These are phyloP conservation scores for Pomacea maculata DNA, from an alignment of 1,140 invertebrate genomes.

Conservation along the genomic window DNA sequence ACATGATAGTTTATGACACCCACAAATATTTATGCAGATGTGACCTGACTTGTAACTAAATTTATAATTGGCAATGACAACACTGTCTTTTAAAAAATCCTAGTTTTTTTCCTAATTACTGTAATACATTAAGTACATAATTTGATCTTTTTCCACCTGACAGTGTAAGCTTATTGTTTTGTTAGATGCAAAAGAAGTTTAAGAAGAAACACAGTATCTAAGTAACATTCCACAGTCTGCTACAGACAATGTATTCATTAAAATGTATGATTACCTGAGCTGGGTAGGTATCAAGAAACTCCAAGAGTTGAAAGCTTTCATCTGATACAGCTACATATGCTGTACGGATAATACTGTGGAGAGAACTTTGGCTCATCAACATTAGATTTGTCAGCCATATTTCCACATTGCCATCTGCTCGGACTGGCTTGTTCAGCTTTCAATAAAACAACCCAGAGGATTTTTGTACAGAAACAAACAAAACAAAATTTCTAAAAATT, in stretches of 20 bases:
- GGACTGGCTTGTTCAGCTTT: slow-evolving; percentile 85
- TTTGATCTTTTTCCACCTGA: neutral
- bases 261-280: slow-evolving; percentile 76
- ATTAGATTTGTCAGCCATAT: slow-evolving; percentile 92
- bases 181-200: neutral
- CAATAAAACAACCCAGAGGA: neutral
- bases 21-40: too few species aligned
- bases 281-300: slow-evolving; percentile 89
- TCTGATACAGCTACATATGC: slow-evolving; percentile 83
- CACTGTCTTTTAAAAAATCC: too few species aligned
- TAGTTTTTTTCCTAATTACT: too few species aligned
- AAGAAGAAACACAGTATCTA: neutral
- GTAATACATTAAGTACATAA: neutral
- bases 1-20: too few species aligned
- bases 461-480: too few species aligned
- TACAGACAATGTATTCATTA: neutral
- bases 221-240: neutral
- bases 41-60: too few species aligned
- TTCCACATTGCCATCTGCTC: slow-evolving; percentile 94
- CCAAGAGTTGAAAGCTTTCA: slow-evolving; percentile 82
- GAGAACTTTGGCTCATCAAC: slow-evolving; percentile 83
- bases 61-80: too few species aligned
- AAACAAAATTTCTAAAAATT: too few species aligned
- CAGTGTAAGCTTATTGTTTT: neutral
- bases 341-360: slow-evolving; percentile 92